Percentiles rank a stretch among this genome's conserved stretches.
Evolutionary conservation across 2,888 invertebrate genomes (phyloP).

Genomic region (Apocheima hispidaria): DNA sequence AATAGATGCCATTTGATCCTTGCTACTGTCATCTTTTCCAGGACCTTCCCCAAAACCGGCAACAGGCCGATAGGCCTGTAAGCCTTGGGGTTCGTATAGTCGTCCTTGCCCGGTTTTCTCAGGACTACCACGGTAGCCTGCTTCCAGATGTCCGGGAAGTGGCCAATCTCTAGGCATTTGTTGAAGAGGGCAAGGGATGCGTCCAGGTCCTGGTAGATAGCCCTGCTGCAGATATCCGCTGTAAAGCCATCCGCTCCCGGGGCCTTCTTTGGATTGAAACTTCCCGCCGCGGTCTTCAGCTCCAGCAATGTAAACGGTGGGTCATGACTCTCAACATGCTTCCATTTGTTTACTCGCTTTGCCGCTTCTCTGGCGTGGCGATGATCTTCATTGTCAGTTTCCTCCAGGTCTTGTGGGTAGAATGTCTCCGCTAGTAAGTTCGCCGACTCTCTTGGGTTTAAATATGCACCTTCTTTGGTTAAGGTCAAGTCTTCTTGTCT

Average conservation of each 20-base stretch:
- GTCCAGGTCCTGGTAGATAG: neutral
- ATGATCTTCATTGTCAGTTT: neutral
- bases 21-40: no score
- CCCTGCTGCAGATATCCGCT: neutral
- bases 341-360: neutral
- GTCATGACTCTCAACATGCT: conserved; percentile 9
- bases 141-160: conserved; percentile 11
- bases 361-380: neutral
- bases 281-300: neutral
- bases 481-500: neutral
- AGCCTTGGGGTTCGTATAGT: no score
- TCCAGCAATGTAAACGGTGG: conserved; percentile 34
- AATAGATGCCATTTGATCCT: no score
- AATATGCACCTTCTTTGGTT: neutral
- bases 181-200: neutral
- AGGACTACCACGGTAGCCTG: conserved; percentile 1
- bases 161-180: neutral
- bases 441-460: neutral
- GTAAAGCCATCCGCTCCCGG: conserved; percentile 15
- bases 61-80: no score
- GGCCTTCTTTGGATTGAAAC: neutral
- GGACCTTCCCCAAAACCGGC: no score
- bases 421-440: neutral
- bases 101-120: no score
- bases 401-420: neutral